A percentile compares a stretch with the other conserved stretches of the same genome.
These are phyloP conservation scores for Bedellia somnulentella DNA, from an alignment of 2,888 invertebrate species.

Conservation along the genomic window DNA sequence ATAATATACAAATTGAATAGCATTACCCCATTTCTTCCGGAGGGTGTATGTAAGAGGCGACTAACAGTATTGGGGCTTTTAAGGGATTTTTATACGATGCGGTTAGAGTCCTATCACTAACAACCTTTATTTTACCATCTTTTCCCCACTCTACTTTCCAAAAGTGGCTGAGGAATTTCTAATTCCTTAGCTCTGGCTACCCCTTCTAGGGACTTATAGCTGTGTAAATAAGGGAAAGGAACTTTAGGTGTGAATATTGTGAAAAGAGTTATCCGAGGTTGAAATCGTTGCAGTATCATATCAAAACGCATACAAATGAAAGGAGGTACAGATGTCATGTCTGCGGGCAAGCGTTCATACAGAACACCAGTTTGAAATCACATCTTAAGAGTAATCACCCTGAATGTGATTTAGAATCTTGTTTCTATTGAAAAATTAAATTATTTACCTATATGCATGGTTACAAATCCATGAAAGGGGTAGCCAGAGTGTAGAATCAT, in stretches of 20 bases:
- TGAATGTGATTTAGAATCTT: neutral
- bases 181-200: too few relatives aligned
- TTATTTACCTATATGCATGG: too few relatives aligned
- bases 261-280: constrained; percentile 7
- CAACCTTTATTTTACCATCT: neutral
- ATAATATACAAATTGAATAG: too few relatives aligned
- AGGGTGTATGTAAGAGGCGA: too few relatives aligned
- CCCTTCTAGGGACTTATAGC: constrained; percentile 14
- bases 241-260: constrained; percentile 7
- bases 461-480: too few relatives aligned
- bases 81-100: neutral
- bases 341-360: constrained; percentile 8
- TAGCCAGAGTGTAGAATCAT: too few relatives aligned
- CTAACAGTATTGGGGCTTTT: too few relatives aligned
- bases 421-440: too few relatives aligned
- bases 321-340: constrained; percentile 8
- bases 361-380: constrained; percentile 11
- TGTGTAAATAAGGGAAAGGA: constrained; percentile 6
- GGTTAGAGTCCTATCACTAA: neutral
- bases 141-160: too few relatives aligned
- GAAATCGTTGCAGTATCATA: constrained; percentile 5
- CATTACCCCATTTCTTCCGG: too few relatives aligned
- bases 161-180: too few relatives aligned
- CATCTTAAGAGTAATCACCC: constrained; percentile 11
- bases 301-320: constrained; percentile 9